Base-by-base conservation (phyloP, 2,888 invertebrate species). In the Amiota communis region DNA sequence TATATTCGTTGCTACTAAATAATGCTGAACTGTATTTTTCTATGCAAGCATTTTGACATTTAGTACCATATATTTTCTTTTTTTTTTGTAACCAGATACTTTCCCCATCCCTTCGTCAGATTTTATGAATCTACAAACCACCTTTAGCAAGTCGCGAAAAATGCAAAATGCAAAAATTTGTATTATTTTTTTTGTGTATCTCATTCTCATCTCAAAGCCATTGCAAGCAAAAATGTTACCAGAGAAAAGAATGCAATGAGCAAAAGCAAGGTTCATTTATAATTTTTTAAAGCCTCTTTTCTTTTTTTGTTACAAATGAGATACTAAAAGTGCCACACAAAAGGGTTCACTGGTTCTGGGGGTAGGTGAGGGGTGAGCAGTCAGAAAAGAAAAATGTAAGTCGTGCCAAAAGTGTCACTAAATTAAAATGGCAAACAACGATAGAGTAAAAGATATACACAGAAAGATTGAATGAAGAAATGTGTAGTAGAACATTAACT, bases 1-100 rank as follows among this genome's bases (percentile, higher is more conserved):
- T 80, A n/a, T 77, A 36, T 36, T 36, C 8, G 4, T 36, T 36
- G 83, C 80, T 83, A 85, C 83, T 78, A 84, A 81, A 85, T 86
- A 80, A 84, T 84, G 53, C 67, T 68, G 67, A 68, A 68, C 51
- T 68, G 67, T 53, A 68, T 51, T 68, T 51, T 63, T 68, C 51
- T 68, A 68, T 68, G 67, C n/a, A 68, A 53, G 53, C 15, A 53
- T 68, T 65, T 65, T 65, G 65, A 65, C 48, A 65, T 65, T 65
- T 65, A 65, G 65, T 65, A 48, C 11, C 48, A 17, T 48, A 47
- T 47, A 9, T 12, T 2, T 47, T 46, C 12, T 47, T 64, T 64
- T 15, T 65, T 65, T 64, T 15, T 65, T 65, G 47, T 48, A 53
- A 53, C 4, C n/a, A n/a, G n/a, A 53, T 53, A 12, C n/a, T 53